These are phyloP conservation scores for Oplegnathus fasciatus DNA, from an alignment of 2,113 vertebrate genomes.

Conservation along the genomic window DNA sequence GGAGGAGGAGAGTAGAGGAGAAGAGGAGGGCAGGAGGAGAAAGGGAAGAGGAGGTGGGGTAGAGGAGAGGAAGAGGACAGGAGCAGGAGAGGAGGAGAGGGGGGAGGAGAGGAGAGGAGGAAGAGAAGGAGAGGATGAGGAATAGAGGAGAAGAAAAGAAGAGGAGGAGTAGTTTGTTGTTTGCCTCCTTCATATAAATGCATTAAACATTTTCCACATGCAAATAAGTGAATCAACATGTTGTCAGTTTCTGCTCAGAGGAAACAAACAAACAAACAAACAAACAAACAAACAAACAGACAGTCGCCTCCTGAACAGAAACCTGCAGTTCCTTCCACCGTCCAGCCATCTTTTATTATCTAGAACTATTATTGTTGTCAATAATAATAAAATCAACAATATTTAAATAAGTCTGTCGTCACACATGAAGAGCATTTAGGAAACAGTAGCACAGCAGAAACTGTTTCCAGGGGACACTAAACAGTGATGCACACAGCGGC, in stretches of 20 bases:
- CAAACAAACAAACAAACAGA: too few species aligned
- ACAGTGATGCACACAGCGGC: too few species aligned
- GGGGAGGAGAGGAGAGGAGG: neutral
- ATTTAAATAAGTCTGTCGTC: too few species aligned
- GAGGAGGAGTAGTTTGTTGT: neutral
- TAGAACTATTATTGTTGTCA: too few species aligned
- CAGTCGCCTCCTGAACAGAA: too few species aligned
- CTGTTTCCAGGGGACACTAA: too few species aligned
- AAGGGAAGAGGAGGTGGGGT: neutral
- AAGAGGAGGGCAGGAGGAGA: neutral
- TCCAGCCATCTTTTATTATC: too few species aligned
- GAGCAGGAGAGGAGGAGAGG: neutral
- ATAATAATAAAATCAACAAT: too few species aligned
- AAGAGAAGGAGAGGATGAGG: neutral
- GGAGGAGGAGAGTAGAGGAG: neutral
- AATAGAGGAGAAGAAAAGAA: accelerated
- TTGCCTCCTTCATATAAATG: neutral
- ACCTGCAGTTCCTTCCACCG: too few species aligned
- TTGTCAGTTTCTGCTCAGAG: neutral
- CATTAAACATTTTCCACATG: neutral
- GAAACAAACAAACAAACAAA: constrained; percentile 5
- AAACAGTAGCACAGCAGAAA: too few species aligned
- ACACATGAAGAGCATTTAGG: too few species aligned
- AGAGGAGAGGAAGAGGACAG: accelerated
- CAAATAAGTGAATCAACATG: constrained; percentile 5